Evolutionary conservation across 2,113 vertebrate genomes (phyloP), one percentile per base, ranked within the genome.

Genomic region (Bothrops jararaca): DNA sequence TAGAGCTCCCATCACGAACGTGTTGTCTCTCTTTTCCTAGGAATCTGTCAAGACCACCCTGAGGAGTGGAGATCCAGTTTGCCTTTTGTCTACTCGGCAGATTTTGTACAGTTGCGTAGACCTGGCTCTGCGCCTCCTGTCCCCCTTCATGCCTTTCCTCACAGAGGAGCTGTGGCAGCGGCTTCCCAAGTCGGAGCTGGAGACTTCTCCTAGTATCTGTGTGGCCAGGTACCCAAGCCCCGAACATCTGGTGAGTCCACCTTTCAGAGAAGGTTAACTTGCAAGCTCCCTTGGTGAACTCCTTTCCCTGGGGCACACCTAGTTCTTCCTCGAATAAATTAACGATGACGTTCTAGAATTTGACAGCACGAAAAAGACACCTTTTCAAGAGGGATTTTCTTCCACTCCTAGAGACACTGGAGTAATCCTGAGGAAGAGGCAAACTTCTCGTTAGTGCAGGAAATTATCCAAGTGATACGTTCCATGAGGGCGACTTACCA

Each of bases 91-190:
- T 8, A 95, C 94, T 0, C 85, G 18, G 4, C 96, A 97, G 34
- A 96, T 98, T 11, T 97, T 99, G 0, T 98, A 98, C 92, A 97
- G 97, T 97, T 98, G 98, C 0, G 97, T 98, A 1, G 98, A 98
- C 0, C 0, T 95, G 0, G 98, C 96, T 20, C 96, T 99, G 54
- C 95, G 98, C 42, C 97, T 99, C 90, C 97, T 99, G 0, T 97
- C 98, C 22, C 98, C 98, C 0, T 97, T 99, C 93, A 99, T 98
- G 98, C 98, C 98, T 52, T 99, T 98, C 97, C 96, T 99, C 95
- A 98, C 98, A 0, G 98, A 99, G 95, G 98, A 99, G 94, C 97
- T 99, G 74, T 99, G 98, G 98, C 98, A 99, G 96, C 97, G 98
- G 39, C 97, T 99, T 1, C 97, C 97, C 39, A 91, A 89, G 89